Percentiles rank a stretch among this genome's conserved stretches.
These are phyloP conservation scores for Pipistrellus kuhlii DNA, from an alignment of 2,797 vertebrate species.

Conservation along the genomic window DNA sequence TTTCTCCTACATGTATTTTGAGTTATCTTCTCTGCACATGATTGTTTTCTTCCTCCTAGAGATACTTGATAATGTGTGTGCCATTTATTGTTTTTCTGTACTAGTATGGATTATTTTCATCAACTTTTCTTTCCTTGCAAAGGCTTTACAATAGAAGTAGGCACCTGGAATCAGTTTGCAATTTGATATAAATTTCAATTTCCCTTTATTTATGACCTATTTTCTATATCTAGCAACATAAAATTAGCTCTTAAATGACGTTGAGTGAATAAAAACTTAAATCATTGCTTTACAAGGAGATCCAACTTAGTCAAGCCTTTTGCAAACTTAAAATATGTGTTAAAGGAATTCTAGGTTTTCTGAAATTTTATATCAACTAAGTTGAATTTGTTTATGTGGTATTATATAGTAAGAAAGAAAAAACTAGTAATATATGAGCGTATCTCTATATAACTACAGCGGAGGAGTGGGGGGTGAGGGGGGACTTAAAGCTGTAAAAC, in stretches of 20 bases:
- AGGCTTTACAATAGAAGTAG: background rate
- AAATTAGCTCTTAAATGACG: background rate
- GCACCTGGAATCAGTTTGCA: background rate
- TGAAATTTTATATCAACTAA: constrained; percentile 20
- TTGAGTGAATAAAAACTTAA: constrained; percentile 16
- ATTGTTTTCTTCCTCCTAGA: background rate
- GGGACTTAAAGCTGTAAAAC: background rate
- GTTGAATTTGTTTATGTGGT: constrained; percentile 13
- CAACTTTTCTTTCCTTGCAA: constrained; percentile 17
- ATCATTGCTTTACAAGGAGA: constrained; percentile 20
- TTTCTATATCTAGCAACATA: constrained; percentile 34
- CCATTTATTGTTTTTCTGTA: background rate
- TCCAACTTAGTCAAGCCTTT: background rate
- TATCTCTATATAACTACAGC: background rate
- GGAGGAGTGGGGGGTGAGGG: background rate
- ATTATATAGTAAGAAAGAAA: background rate
- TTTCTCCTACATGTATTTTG: background rate
- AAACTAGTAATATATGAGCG: background rate
- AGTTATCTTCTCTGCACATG: background rate
- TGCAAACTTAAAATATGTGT: background rate
- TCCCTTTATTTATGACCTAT: background rate
- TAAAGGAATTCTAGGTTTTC: constrained; percentile 32
- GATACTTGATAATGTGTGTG: background rate
- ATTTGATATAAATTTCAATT: constrained; percentile 14
- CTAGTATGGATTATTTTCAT: constrained; percentile 13